Evolutionary conservation across 2,888 invertebrate genomes (phyloP).

Genomic region (Cryptosula pallasiana): DNA sequence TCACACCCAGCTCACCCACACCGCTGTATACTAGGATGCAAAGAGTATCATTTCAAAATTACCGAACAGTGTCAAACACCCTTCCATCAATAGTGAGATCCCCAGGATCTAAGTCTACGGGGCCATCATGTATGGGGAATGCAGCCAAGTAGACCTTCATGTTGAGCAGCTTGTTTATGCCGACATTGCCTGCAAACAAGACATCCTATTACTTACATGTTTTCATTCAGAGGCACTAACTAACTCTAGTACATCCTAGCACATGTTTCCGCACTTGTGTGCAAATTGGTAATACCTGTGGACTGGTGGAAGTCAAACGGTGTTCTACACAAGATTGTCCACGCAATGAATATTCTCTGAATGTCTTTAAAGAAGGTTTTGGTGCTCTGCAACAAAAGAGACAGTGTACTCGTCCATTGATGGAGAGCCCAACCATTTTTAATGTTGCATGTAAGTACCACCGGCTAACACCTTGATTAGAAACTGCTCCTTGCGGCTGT

Average conservation of each 20-base stretch:
- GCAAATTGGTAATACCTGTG: no score
- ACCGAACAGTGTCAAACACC: not conserved
- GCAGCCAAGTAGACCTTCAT: conserved; percentile 42
- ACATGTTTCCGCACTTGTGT: no score
- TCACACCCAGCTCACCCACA: no score
- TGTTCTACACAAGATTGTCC: conserved; percentile 84
- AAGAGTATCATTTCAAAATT: not conserved
- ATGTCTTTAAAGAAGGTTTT: conserved; percentile 81
- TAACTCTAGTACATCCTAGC: no score
- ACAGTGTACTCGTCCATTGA: not conserved
- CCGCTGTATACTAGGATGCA: no score
- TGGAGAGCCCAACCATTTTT: not conserved
- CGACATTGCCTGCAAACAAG: conserved; percentile 33
- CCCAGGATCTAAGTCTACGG: not conserved
- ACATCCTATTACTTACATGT: no score
- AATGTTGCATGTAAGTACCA: not conserved
- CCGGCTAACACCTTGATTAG: conserved; percentile 15
- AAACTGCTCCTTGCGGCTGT: not conserved
- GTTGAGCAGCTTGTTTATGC: conserved; percentile 42
- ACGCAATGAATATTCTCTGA: conserved; percentile 79
- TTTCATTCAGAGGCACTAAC: no score
- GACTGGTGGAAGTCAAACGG: conserved; percentile 61
- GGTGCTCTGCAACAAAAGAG: conserved; percentile 54
- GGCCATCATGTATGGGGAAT: conserved; percentile 48
- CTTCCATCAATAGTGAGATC: not conserved